A percentile compares a stretch with the other conserved stretches of the same genome.
phyloP scores from a whole-genome alignment of 2,797 vertebrate species.

The Cryptoblepharus egeriae region DNA sequence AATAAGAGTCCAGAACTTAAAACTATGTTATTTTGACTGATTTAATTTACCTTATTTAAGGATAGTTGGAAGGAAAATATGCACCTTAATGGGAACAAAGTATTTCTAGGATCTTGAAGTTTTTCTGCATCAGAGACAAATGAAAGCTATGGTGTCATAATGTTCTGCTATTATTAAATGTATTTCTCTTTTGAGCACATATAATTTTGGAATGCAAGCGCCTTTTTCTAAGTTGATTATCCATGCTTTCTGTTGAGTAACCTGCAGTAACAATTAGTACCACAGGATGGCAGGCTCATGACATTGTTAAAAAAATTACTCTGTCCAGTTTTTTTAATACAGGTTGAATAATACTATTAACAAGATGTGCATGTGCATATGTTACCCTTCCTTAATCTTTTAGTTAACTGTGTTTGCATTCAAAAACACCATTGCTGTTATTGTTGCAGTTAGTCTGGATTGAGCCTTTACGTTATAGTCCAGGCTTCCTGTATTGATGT shows the following conservation, averaged over 20 bases:
- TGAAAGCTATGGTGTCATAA: not conserved
- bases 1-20: not conserved
- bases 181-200: not conserved
- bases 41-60: no score
- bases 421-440: no score
- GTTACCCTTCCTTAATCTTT: no score
- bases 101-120: no score
- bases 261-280: slow-evolving; percentile 49
- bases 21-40: not conserved
- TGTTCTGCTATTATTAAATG: slow-evolving; percentile 1
- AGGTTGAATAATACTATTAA: not conserved
- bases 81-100: no score
- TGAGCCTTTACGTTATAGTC: no score
- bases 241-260: not conserved
- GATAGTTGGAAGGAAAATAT: no score
- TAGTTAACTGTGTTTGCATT: not conserved
- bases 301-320: slow-evolving; percentile 54
- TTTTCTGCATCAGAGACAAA: no score
- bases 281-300: slow-evolving; percentile 73
- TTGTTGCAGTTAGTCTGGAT: no score
- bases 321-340: not conserved
- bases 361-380: slow-evolving; percentile 21
- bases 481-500: no score
- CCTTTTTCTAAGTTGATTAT: not conserved
- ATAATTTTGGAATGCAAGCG: not conserved